A percentile compares a stretch with the other conserved stretches of the same genome.
phyloP scores from a whole-genome alignment of 30 jellyfish, hydroid and myxozoan species.

The Hydractinia echinata region DNA sequence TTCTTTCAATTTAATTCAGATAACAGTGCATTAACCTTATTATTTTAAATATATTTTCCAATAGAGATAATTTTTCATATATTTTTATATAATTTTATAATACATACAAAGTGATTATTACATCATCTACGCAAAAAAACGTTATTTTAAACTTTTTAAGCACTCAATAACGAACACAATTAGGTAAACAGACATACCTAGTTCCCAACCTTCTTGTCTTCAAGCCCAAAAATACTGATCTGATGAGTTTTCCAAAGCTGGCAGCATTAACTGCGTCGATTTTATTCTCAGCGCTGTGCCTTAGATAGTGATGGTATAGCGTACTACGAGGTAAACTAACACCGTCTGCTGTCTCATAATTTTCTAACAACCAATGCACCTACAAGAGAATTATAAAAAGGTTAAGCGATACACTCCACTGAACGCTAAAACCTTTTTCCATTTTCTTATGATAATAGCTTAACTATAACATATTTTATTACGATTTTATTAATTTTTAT shows the following conservation, averaged over 20 bases:
- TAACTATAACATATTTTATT: too few relatives aligned
- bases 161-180: too few relatives aligned
- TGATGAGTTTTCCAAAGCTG: constrained; percentile 92
- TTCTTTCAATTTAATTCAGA: not conserved
- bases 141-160: too few relatives aligned
- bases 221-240: constrained; percentile 94
- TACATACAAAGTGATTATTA: not conserved
- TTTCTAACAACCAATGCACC: constrained; percentile 99
- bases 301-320: constrained; percentile 76
- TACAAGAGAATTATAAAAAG: not conserved
- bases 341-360: constrained; percentile 98
- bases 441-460: too few relatives aligned
- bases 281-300: constrained; percentile 90
- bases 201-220: constrained; percentile 99
- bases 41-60: not conserved
- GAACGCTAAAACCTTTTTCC: not conserved
- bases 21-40: too few relatives aligned
- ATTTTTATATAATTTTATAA: not conserved
- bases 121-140: too few relatives aligned
- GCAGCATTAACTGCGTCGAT: constrained; percentile 99
- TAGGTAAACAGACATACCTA: constrained; percentile 46
- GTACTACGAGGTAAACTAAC: constrained; percentile 99
- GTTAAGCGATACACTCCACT: not conserved
- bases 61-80: not conserved
- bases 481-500: too few relatives aligned